Base-by-base conservation (phyloP, 2,113 vertebrate genomes). In the Spilogale gracilis region DNA sequence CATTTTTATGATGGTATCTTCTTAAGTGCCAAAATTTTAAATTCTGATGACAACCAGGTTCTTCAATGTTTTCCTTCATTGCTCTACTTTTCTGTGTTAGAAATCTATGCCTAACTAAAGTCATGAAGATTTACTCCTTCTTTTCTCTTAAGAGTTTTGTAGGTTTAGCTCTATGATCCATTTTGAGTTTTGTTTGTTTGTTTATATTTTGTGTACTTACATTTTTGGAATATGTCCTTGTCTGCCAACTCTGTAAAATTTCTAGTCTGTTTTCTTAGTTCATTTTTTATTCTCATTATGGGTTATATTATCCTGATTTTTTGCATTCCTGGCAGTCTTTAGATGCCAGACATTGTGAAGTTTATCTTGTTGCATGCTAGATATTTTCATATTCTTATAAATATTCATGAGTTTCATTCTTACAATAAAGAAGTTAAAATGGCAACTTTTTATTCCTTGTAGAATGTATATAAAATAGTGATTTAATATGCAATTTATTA, bases 331-430 rank as follows among this genome's bases (percentile, higher is more conserved):
- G 13, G 7, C 6, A 45, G 23, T 23, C 27, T 92, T 94, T 82
- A 56, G 30, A 94, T 90, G 38, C 32, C 56, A 92, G 43, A 65
- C 12, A 48, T 90, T 81, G 50, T 92, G 32, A 87, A 90, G 82
- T 89, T 86, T 90, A 86, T 81, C 52, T 50, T 93, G 43, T 56
- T 79, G 23, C 54, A 38, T n/a, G 10, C 80, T 74, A 80, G 32
- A 58, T 89, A 92, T 78, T 94, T 94, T 90, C 83, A 21, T 82
- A 74, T 94, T 91, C 78, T 67, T 83, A 92, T 94, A 87, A 92
- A 92, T 94, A 95, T 95, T 79, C 45, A 76, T 94, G 38, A 95
- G 27, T 61, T 94, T 95, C 91, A 48, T 94, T 94, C 52, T 94
- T 65, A 73, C 1, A 85, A 84, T 94, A 60, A 92, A 82, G 80